These are phyloP conservation scores for Steinernema hermaphroditum DNA, from an alignment of 2,888 invertebrate genomes.

Conservation along the genomic window DNA sequence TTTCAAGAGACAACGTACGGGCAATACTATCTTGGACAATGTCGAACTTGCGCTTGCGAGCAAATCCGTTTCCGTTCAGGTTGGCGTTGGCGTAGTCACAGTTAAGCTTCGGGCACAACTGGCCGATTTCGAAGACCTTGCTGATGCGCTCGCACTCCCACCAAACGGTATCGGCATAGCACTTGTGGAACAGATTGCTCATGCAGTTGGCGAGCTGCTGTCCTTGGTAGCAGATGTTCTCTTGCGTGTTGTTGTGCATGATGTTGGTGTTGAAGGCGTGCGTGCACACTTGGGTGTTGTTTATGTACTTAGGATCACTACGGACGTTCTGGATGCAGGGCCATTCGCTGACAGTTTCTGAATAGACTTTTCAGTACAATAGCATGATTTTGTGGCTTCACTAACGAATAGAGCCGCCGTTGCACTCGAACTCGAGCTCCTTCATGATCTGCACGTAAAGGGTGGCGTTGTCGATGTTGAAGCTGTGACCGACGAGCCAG, in stretches of 20 bases:
- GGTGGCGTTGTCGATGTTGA: background rate
- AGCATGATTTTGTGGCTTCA: background rate
- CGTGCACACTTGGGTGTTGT: background rate
- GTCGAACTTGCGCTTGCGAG: too few relatives aligned
- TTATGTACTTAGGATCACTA: background rate
- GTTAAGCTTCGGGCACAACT: constrained; percentile 45
- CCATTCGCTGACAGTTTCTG: background rate
- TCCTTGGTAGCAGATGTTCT: background rate
- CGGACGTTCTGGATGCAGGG: background rate
- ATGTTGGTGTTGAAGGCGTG: background rate
- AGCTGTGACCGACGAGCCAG: background rate
- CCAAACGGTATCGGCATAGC: constrained; percentile 40
- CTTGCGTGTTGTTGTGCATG: background rate
- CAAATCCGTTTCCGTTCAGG: background rate
- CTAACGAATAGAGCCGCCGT: background rate
- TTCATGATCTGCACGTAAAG: background rate
- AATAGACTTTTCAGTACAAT: background rate
- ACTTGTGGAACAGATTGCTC: background rate
- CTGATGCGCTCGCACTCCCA: constrained; percentile 55
- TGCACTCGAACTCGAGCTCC: background rate
- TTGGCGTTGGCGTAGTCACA: background rate
- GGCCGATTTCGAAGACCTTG: constrained; percentile 47
- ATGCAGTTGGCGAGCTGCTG: background rate
- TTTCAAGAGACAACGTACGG: too few relatives aligned
- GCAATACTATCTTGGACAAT: too few relatives aligned